Percentiles rank a stretch among this genome's conserved stretches.
Conservation (phyloP, 2,888 invertebrate genomes). For the Beris chalybata region DNA sequence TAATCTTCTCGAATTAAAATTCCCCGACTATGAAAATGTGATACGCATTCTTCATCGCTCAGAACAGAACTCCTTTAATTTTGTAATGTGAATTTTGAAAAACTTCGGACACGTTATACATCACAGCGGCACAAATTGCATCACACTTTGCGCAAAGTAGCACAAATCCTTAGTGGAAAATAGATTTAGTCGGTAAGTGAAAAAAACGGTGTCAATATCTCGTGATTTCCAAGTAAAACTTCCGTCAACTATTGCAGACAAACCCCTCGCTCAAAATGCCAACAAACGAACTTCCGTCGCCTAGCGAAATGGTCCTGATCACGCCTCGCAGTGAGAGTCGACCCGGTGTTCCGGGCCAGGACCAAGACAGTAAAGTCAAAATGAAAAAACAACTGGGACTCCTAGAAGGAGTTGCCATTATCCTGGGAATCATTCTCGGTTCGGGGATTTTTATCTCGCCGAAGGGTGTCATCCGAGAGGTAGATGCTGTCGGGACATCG, state of each 20-base stretch:
- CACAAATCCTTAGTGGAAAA: too few relatives aligned
- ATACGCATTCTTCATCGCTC: too few relatives aligned
- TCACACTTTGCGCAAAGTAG: too few relatives aligned
- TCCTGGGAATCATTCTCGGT: conserved; percentile 92
- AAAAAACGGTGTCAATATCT: too few relatives aligned
- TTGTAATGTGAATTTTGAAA: too few relatives aligned
- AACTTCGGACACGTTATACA: too few relatives aligned
- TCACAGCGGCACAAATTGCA: too few relatives aligned
- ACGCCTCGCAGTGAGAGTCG: conserved; percentile 49
- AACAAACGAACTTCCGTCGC: conserved; percentile 22
- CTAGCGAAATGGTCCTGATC: conserved; percentile 52
- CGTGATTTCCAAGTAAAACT: too few relatives aligned
- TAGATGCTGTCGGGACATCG: conserved; percentile 87
- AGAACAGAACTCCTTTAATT: too few relatives aligned
- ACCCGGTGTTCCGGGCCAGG: conserved; percentile 24
- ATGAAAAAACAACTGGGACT: conserved; percentile 89
- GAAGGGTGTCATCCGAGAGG: conserved; percentile 87
- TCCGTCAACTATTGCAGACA: too few relatives aligned
- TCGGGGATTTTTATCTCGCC: conserved; percentile 97
- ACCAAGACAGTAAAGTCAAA: conserved; percentile 61
- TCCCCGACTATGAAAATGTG: not conserved
- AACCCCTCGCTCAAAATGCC: not conserved
- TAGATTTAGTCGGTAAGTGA: too few relatives aligned
- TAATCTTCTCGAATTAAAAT: not conserved
- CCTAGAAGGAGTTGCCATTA: conserved; percentile 90